A percentile compares a stretch with the other conserved stretches of the same genome.
These are phyloP conservation scores for Microplitis mediator DNA, from an alignment of 1,140 invertebrate species.

Conservation along the genomic window DNA sequence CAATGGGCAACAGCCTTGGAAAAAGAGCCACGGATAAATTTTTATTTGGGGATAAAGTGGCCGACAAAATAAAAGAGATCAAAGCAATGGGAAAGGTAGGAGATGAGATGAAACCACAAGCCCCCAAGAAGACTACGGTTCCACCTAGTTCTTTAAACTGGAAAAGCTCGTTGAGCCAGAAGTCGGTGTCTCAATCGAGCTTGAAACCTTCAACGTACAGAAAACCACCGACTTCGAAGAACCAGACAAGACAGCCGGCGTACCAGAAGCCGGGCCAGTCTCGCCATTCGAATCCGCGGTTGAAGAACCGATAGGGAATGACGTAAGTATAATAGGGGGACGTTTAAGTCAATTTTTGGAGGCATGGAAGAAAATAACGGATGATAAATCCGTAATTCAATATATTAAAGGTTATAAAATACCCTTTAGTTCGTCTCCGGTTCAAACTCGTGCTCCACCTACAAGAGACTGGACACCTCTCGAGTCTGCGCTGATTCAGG, in stretches of 20 bases:
- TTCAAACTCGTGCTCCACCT: background rate
- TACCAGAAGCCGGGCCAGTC: constrained; percentile 1
- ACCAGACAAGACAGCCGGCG: background rate
- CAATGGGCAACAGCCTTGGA: constrained; percentile 33
- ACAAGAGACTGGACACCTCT: background rate
- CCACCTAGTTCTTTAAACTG: no score
- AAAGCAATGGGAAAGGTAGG: constrained; percentile 13
- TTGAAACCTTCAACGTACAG: background rate
- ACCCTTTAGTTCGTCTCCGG: background rate
- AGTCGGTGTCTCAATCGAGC: constrained; percentile 3
- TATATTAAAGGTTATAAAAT: background rate
- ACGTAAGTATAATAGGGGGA: constrained; percentile 18
- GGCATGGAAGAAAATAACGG: constrained; percentile 15
- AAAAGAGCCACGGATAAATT: constrained; percentile 36
- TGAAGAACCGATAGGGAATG: constrained; percentile 2
- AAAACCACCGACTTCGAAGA: constrained; percentile 7
- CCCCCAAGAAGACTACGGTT: background rate
- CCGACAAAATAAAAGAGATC: constrained; percentile 19
- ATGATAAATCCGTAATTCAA: constrained; percentile 6
- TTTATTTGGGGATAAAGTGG: constrained; percentile 34
- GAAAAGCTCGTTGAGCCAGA: constrained; percentile 4
- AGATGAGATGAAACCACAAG: constrained; percentile 12
- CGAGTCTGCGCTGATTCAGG: background rate
- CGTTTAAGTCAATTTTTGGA: constrained; percentile 5
- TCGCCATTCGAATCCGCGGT: background rate